Base-by-base conservation (phyloP, 2,797 vertebrate species). In the Cryptoprocta ferox region DNA sequence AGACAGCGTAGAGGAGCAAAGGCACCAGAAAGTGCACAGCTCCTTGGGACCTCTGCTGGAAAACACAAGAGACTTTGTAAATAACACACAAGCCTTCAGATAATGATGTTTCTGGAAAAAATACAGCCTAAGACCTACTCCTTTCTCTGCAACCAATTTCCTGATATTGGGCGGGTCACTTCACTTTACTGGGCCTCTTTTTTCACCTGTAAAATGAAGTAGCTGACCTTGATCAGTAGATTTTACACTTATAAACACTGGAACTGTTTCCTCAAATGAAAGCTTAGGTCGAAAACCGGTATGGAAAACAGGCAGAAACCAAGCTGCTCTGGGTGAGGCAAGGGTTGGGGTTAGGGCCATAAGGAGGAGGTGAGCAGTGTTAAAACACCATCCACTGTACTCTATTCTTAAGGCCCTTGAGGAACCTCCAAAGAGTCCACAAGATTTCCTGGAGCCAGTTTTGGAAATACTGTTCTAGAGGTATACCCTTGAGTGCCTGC, bases 191-290 rank as follows among this genome's bases (percentile, higher is more conserved):
- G 14, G 10, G 28, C 28, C 28, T 84, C 61, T 79, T 89, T 75
- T 85, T 65, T 21, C 59, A 68, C 24, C 26, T 78, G 8, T 9
- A 78, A 76, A 85, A 81, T 2, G 6, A 82, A 80, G 9, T 30
- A 63, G 30, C 37, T 50, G 7, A 37, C 53, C 21, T 45, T 76
- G 59, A 48, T 30, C 63, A 19, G 15, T 4, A 71, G 50, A 53
- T 85, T 76, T 76, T 65, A 92, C 59, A 32, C 26, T 12, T 37
- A 39, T 65, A 59, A 66, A n/a, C 4, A 30, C 15, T 45, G 13
- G 14, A 65, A 80, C 56, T 90, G 9, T 85, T 84, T 96, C 21
- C 91, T 87, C 30, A 24, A 88, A 42, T 42, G 37, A 96, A 70
- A 56, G 45, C 30, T 50, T 61, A n/a, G 45, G 2, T 80, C 59